Conservation (phyloP, 1,140 invertebrate genomes). For the Ceratoteleas bidentatus region DNA sequence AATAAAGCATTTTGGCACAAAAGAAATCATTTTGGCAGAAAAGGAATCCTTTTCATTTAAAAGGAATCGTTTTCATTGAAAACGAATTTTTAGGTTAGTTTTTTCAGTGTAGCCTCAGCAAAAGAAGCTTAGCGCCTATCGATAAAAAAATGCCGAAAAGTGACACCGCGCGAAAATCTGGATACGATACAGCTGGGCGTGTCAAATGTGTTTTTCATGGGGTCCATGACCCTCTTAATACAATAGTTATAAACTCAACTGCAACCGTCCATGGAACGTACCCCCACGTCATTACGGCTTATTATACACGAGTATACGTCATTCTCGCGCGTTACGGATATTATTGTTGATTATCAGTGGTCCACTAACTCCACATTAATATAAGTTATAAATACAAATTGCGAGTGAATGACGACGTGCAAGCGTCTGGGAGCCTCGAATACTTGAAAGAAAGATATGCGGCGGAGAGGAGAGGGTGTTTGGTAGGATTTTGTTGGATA, state of each 20-base stretch:
- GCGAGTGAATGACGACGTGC: conserved; percentile 44
- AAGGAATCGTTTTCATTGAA: no score
- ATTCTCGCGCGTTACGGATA: conserved; percentile 51
- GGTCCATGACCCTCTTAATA: conserved; percentile 65
- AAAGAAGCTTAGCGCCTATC: background rate
- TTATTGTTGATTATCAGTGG: conserved; percentile 55
- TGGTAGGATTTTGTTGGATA: conserved; percentile 63
- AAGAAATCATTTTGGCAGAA: no score
- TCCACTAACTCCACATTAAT: conserved; percentile 62
- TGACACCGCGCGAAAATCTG: conserved; percentile 32
- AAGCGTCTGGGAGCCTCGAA: conserved; percentile 18
- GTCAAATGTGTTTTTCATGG: conserved; percentile 73
- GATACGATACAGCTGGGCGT: conserved; percentile 78
- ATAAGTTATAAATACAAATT: conserved; percentile 64
- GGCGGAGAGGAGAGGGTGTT: background rate
- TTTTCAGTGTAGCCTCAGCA: no score
- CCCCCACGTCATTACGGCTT: conserved; percentile 61
- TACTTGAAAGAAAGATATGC: conserved; percentile 30
- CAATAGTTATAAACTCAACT: conserved; percentile 62
- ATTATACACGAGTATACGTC: conserved; percentile 55
- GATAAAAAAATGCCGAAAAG: conserved; percentile 14
- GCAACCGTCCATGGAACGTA: conserved; percentile 56
- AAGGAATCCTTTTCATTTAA: no score
- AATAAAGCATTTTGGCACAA: no score
- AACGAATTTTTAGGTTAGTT: no score